Evolutionary conservation across 2,113 vertebrate species (phyloP).

Genomic region (Pica pica): DNA sequence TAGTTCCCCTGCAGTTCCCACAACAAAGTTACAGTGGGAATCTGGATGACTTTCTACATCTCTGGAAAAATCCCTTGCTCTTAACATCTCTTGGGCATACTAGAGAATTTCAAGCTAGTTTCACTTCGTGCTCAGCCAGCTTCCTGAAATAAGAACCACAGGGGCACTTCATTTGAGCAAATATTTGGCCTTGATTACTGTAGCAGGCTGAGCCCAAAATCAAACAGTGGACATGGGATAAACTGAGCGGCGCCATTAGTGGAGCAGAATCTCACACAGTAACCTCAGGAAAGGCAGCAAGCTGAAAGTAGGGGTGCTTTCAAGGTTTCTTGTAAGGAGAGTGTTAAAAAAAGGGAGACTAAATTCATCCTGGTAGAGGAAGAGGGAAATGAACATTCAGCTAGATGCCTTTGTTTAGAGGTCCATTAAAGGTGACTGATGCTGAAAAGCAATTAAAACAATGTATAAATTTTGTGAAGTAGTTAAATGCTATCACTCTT

Average conservation of each 20-base stretch:
- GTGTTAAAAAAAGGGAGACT: background rate
- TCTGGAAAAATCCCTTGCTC: conserved; percentile 37
- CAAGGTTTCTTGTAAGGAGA: background rate
- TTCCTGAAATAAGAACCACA: conserved; percentile 44
- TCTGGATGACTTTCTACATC: background rate
- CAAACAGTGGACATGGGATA: conserved; percentile 53
- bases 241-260: background rate
- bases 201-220: conserved; percentile 41
- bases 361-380: background rate
- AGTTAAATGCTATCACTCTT: background rate
- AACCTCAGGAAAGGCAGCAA: background rate
- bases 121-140: conserved; percentile 32
- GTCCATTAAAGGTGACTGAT: background rate
- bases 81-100: conserved; percentile 33
- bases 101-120: conserved; percentile 28
- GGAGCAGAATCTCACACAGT: background rate
- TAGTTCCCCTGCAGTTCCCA: conserved; percentile 38
- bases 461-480: background rate
- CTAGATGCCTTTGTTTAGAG: background rate
- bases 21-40: conserved; percentile 5
- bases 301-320: background rate
- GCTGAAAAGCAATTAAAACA: background rate
- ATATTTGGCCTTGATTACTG: conserved; percentile 65
- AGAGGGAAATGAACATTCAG: background rate
- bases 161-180: conserved; percentile 55